These are phyloP conservation scores for Amblyjoppa fuscipennis DNA, from an alignment of 2,888 invertebrate species.

Conservation along the genomic window DNA sequence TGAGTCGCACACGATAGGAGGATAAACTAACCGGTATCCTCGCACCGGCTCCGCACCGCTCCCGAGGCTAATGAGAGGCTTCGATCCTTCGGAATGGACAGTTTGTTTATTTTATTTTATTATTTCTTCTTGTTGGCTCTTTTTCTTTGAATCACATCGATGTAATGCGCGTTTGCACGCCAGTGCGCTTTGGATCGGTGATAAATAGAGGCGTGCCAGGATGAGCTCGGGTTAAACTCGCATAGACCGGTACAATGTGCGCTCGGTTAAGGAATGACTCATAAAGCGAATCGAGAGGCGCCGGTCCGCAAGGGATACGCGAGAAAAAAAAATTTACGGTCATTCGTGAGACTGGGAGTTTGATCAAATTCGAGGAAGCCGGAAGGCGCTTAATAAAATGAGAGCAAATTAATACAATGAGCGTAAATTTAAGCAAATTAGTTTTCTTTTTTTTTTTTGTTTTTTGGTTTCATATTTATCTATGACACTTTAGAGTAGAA, in stretches of 20 bases:
- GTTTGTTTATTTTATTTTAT: not conserved
- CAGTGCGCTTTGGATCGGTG: conserved; percentile 46
- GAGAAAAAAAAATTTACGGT: not conserved
- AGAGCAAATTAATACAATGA: no score
- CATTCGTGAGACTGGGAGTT: not conserved
- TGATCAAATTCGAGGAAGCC: not conserved
- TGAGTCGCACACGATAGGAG: conserved; percentile 8
- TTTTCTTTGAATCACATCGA: conserved; percentile 8
- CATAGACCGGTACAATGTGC: conserved; percentile 40
- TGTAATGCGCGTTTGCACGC: conserved; percentile 53
- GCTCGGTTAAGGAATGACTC: conserved; percentile 50
- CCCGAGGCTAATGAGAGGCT: conserved; percentile 38
- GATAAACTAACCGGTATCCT: conserved; percentile 22
- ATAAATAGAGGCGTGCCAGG: conserved; percentile 67
- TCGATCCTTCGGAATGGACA: conserved; percentile 48
- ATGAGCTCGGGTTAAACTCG: conserved; percentile 49
- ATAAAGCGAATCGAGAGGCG: conserved; percentile 24
- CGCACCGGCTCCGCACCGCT: not conserved
- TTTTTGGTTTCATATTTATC: no score
- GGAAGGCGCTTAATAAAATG: no score
- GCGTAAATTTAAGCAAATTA: no score
- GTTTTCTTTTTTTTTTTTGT: no score
- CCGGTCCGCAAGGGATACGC: not conserved
- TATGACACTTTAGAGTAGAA: no score
- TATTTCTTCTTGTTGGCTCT: not conserved